A percentile compares a stretch with the other conserved stretches of the same genome.
Conservation (phyloP, 2,797 vertebrate species). For the Adrianichthys oophorus region DNA sequence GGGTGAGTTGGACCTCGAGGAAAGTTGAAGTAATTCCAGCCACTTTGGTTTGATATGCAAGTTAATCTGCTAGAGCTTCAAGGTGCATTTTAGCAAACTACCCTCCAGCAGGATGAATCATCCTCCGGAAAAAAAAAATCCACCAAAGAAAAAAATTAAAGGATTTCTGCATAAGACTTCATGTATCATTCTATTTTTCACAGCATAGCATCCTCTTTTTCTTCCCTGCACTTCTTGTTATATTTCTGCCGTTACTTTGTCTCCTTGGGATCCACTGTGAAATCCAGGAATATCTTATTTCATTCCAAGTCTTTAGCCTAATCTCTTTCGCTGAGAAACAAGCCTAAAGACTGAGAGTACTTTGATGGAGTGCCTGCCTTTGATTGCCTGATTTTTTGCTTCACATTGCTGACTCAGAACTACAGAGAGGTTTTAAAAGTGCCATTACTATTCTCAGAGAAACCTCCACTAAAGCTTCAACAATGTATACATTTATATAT, state of each 20-base stretch:
- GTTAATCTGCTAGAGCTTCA: not conserved
- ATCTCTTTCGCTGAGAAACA: not conserved
- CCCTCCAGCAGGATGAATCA: conserved; percentile 3
- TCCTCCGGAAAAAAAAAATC: conserved; percentile 1
- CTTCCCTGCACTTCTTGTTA: not conserved
- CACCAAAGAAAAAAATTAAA: not conserved
- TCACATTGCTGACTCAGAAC: not conserved
- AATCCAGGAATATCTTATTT: not conserved
- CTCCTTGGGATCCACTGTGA: not conserved
- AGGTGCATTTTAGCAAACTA: not conserved
- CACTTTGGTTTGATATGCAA: too few species aligned
- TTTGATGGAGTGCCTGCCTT: not conserved
- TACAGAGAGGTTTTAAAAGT: not conserved
- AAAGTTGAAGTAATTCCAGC: not conserved
- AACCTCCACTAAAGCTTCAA: too few species aligned
- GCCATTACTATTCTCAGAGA: too few species aligned
- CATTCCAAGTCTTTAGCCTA: not conserved
- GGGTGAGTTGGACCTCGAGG: not conserved
- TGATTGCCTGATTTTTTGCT: not conserved
- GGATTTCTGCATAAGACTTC: not conserved
- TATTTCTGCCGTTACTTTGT: not conserved
- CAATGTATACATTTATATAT: too few species aligned
- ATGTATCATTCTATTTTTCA: not conserved
- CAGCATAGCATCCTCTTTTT: not conserved
- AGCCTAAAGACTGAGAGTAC: not conserved